Evolutionary conservation across 2,113 vertebrate genomes (phyloP).

Genomic region (Accipiter virgatus): DNA sequence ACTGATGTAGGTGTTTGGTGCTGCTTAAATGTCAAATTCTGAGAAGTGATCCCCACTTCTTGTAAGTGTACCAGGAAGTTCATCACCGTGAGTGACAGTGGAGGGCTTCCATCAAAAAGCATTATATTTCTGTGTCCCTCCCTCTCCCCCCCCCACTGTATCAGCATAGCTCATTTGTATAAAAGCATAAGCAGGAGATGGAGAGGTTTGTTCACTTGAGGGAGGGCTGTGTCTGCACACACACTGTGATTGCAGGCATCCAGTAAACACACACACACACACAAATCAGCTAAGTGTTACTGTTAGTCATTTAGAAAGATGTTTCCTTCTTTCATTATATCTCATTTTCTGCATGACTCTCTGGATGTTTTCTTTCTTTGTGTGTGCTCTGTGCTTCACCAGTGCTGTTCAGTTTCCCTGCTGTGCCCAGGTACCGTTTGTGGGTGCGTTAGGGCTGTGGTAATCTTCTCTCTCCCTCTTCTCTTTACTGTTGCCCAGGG

Average conservation of each 20-base stretch:
- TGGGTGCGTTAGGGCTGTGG: too few relatives aligned
- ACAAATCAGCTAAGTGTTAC: neutral
- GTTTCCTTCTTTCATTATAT: neutral
- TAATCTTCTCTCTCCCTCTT: neutral
- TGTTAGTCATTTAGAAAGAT: neutral
- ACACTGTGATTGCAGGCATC: neutral
- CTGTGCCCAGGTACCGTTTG: neutral
- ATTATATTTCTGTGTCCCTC: neutral
- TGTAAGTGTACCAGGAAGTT: constrained; percentile 41
- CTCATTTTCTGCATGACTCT: neutral
- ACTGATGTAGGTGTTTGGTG: neutral
- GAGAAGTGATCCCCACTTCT: constrained; percentile 38
- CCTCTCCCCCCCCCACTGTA: too few relatives aligned
- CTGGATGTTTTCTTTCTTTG: neutral
- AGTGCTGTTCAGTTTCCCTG: neutral
- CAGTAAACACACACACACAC: neutral
- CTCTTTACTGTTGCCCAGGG: neutral
- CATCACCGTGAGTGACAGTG: accelerated
- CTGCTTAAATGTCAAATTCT: neutral
- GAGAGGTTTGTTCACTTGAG: accelerated
- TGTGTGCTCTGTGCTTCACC: neutral
- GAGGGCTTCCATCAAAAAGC: neutral
- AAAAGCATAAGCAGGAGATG: neutral
- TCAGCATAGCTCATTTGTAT: neutral
- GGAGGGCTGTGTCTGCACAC: neutral